Conservation (phyloP, 2,888 invertebrate species). For the Melikaiella ostensackeni region DNA sequence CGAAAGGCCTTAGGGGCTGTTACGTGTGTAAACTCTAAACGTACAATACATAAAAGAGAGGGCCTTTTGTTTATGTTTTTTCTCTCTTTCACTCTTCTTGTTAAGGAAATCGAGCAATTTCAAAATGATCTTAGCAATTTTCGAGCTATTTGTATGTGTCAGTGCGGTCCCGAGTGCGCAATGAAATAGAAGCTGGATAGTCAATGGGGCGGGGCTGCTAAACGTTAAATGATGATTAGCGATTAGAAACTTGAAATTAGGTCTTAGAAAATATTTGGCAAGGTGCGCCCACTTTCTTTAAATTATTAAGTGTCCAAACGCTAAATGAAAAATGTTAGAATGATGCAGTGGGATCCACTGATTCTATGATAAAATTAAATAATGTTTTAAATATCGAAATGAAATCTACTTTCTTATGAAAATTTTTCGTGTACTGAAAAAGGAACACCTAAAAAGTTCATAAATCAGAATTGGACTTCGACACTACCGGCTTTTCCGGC, state of each 20-base stretch:
- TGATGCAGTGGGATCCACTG: neutral
- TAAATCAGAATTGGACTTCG: no score
- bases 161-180: constrained; percentile 21
- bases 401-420: no score
- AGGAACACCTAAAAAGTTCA: no score
- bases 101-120: constrained; percentile 62
- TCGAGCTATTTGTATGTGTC: constrained; percentile 40
- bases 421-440: no score
- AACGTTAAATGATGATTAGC: constrained; percentile 8
- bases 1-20: constrained; percentile 60
- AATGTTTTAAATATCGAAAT: no score
- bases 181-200: constrained; percentile 35
- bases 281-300: constrained; percentile 6
- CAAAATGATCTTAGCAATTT: constrained; percentile 57
- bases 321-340: neutral
- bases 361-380: no score
- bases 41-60: constrained; percentile 28
- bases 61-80: constrained; percentile 17
- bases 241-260: constrained; percentile 7
- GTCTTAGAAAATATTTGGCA: neutral
- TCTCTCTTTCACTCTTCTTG: constrained; percentile 39
- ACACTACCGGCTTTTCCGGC: no score
- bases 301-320: neutral
- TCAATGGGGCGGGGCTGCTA: constrained; percentile 49
- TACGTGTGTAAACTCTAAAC: constrained; percentile 49